Percentiles rank a stretch among this genome's conserved stretches.
Evolutionary conservation across 2,888 invertebrate species (phyloP).

Genomic region (Drosophila demipolita): DNA sequence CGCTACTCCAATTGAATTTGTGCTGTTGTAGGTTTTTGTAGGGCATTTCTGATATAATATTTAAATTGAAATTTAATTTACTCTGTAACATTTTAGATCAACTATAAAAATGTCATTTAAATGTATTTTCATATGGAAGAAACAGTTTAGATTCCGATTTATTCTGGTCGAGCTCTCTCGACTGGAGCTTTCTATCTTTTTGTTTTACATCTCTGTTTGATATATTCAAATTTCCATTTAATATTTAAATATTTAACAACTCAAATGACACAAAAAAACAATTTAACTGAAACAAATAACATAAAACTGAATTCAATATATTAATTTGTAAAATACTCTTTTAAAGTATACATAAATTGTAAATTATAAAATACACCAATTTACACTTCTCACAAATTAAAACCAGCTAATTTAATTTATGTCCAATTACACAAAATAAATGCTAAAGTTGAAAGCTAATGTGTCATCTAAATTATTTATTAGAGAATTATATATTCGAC

Average conservation of each 20-base stretch:
- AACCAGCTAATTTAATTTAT: background rate
- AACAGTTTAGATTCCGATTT: background rate
- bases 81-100: background rate
- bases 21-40: background rate
- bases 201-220: background rate
- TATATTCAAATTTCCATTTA: background rate
- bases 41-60: background rate
- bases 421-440: background rate
- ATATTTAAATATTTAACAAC: background rate
- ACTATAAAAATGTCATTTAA: background rate
- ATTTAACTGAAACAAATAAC: background rate
- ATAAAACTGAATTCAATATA: background rate
- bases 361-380: background rate
- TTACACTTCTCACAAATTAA: background rate
- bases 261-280: background rate
- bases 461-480: background rate
- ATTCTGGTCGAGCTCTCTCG: background rate
- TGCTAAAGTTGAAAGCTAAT: background rate
- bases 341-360: background rate
- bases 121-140: background rate
- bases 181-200: background rate
- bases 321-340: background rate
- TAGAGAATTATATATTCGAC: background rate
- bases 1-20: background rate
- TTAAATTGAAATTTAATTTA: background rate